Evolutionary conservation across 2,797 vertebrate genomes (phyloP), one percentile per base, ranked within the genome.

Genomic region (Channa striata): DNA sequence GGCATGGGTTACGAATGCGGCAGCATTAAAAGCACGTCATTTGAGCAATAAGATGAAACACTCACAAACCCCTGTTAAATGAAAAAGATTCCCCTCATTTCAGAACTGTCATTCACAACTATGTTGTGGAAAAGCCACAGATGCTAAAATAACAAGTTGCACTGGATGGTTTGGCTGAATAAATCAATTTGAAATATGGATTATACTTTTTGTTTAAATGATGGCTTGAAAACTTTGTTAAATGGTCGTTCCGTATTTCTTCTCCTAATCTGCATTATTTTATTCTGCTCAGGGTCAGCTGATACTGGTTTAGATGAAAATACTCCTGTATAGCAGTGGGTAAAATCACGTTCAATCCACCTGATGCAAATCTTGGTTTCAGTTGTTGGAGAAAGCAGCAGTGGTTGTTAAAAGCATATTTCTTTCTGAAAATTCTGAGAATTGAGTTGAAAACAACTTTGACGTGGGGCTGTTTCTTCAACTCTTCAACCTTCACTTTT

Each of bases 41-140:
- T 89, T 90, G 81, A 87, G 86, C 85, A 89, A 72, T 82, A 74
- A 86, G 84, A 93, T 89, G 88, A 91, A 91, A 86, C 83, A 66
- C 70, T 88, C 76, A 17, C 82, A 72, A 86, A 89, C 77, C 83
- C 77, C 70, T 59, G 66, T 84, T 83, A 78, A 89, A 87, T 83
- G 74, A 63, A 77, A 68, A 86, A 86, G 69, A 82, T 74, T 51
- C 64, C 21, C 54, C 75, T 88, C 66, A 87, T 92, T 89, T 87
- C 76, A 73, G 74, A 78, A 37, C 76, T 85, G 88, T 90, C 90
- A 90, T 89, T 92, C 78, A 84, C 20, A 65, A 48, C 48, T 54
- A 72, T 76, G 56, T 59, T 63, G 57, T 50, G 52, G 42, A 67
- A 85, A 81, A 83, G 61, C 80, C 73, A 58, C 43, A 11, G 37